Evolutionary conservation across 2,888 invertebrate genomes (phyloP).

Genomic region (Dryocosmus kuriphilus): DNA sequence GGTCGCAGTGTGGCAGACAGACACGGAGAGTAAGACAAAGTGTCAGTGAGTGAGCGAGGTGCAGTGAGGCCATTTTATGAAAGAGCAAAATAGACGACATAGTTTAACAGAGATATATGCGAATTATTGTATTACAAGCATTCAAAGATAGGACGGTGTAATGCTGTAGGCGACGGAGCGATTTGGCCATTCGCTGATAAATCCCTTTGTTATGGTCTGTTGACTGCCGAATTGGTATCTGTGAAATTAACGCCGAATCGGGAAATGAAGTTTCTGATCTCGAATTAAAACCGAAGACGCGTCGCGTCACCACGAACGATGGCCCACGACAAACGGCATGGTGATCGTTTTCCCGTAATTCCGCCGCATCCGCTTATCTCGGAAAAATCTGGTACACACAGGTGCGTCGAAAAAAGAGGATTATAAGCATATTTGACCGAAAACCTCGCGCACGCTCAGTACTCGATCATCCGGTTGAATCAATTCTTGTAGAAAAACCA

Average conservation of each 20-base stretch:
- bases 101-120: slow-evolving; percentile 61
- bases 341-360: slow-evolving; percentile 61
- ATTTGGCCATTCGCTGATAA: slow-evolving; percentile 66
- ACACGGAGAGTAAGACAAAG: slow-evolving; percentile 53
- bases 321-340: slow-evolving; percentile 49
- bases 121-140: slow-evolving; percentile 72
- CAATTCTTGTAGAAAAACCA: not conserved
- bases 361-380: slow-evolving; percentile 56
- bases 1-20: slow-evolving; percentile 67
- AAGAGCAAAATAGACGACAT: slow-evolving; percentile 51
- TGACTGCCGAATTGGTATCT: slow-evolving; percentile 71
- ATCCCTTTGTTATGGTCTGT: slow-evolving; percentile 72
- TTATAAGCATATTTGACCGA: not conserved
- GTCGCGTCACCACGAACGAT: slow-evolving; percentile 52
- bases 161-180: slow-evolving; percentile 69
- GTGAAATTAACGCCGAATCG: slow-evolving; percentile 67
- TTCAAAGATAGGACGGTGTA: slow-evolving; percentile 68
- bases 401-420: not conserved
- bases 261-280: slow-evolving; percentile 72
- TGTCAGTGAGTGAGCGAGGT: slow-evolving; percentile 39
- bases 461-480: not conserved
- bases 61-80: slow-evolving; percentile 25
- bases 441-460: not conserved
- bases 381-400: not conserved
- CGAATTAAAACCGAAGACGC: slow-evolving; percentile 61